Evolutionary conservation across 1,140 invertebrate genomes (phyloP).

Genomic region (Aphidius gifuensis): DNA sequence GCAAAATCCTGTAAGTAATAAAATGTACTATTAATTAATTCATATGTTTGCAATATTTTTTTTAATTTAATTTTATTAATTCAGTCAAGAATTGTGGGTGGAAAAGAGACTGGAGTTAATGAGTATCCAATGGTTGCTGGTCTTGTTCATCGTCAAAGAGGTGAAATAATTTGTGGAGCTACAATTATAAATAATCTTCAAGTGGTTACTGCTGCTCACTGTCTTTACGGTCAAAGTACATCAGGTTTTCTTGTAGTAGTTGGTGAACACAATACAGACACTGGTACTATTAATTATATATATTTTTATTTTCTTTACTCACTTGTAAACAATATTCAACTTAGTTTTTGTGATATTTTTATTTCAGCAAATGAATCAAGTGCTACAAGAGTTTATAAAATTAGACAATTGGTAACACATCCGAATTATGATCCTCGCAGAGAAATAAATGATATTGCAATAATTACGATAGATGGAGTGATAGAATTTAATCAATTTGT

Average conservation of each 20-base stretch:
- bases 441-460: constrained; percentile 62
- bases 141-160: constrained; percentile 48
- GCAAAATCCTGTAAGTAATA: constrained; percentile 54
- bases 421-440: constrained; percentile 41
- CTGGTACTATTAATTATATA: constrained; percentile 23
- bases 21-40: neutral
- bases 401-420: constrained; percentile 41
- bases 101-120: constrained; percentile 58
- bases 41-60: neutral
- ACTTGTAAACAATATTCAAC: no score
- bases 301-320: no score
- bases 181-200: constrained; percentile 62
- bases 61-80: neutral
- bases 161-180: constrained; percentile 61
- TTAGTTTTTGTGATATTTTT: neutral
- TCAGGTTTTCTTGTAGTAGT: constrained; percentile 52
- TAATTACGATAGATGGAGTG: constrained; percentile 52
- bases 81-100: constrained; percentile 63
- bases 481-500: constrained; percentile 59
- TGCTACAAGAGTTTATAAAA: constrained; percentile 36
- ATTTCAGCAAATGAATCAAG: constrained; percentile 46
- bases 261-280: constrained; percentile 56
- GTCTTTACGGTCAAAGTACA: constrained; percentile 39
- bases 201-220: constrained; percentile 71
- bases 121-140: constrained; percentile 68